Conservation (phyloP, 1,140 invertebrate genomes). For the Trissolcus basalis region DNA sequence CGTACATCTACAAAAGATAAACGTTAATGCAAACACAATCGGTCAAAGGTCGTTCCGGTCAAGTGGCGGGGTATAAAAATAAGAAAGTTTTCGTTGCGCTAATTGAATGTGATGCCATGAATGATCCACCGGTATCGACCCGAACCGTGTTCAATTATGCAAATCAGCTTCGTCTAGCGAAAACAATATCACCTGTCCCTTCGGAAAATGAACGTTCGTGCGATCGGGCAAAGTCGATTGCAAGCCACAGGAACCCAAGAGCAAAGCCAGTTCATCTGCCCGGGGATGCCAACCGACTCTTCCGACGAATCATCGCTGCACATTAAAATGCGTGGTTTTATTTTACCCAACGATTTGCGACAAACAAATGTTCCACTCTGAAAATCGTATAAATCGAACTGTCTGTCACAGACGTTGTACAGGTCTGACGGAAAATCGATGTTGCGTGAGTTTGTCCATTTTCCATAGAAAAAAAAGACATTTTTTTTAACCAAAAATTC, state of each 20-base stretch:
- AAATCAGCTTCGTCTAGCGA: slow-evolving; percentile 45
- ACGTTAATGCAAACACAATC: slow-evolving; percentile 22
- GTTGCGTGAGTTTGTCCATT: slow-evolving; percentile 10
- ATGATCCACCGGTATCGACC: slow-evolving; percentile 10
- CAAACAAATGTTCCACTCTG: slow-evolving; percentile 29
- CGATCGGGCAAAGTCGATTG: slow-evolving; percentile 26
- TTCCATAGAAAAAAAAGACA: neutral
- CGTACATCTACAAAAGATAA: slow-evolving; percentile 20
- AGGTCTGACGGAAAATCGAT: slow-evolving; percentile 41
- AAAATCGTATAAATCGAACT: slow-evolving; percentile 50
- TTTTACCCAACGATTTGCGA: slow-evolving; percentile 37
- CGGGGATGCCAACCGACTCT: slow-evolving; percentile 1
- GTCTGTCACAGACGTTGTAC: slow-evolving; percentile 22
- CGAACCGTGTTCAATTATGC: slow-evolving; percentile 47
- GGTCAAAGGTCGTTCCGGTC: slow-evolving; percentile 12
- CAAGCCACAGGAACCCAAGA: slow-evolving; percentile 2
- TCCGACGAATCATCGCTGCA: slow-evolving; percentile 35
- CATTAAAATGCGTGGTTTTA: slow-evolving; percentile 42
- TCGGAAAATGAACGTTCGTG: slow-evolving; percentile 27
- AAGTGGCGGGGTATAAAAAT: slow-evolving; percentile 1
- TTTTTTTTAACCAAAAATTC: neutral
- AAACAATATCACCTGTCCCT: slow-evolving; percentile 44
- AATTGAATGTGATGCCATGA: slow-evolving; percentile 38
- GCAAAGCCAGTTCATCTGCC: slow-evolving; percentile 10
- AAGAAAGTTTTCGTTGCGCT: slow-evolving; percentile 21